Evolutionary conservation across 2,888 invertebrate species (phyloP).

Genomic region (Sympetrum striolatum): DNA sequence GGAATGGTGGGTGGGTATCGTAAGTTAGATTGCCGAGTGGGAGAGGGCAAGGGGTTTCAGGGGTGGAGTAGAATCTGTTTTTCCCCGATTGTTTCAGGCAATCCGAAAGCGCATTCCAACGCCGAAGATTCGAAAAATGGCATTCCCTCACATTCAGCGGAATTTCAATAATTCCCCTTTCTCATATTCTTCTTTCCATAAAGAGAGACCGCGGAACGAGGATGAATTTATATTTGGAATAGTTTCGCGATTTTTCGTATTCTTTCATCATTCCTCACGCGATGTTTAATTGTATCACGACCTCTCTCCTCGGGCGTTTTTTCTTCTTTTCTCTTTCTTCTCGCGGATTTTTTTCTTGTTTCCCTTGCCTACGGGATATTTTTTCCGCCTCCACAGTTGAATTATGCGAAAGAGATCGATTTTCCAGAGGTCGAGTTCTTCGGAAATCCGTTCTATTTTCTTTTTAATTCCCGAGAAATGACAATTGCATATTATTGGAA

Average conservation of each 20-base stretch:
- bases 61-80: background rate
- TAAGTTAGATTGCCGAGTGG: background rate
- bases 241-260: background rate
- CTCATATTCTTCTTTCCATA: background rate
- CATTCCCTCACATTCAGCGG: background rate
- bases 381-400: no score
- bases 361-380: background rate
- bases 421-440: no score
- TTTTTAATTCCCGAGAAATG: no score
- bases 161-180: conserved; percentile 35
- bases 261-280: background rate
- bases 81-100: conserved; percentile 1
- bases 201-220: background rate
- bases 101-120: conserved; percentile 1
- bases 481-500: no score
- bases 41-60: background rate
- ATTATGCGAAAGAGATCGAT: no score
- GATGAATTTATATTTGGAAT: conserved; percentile 4
- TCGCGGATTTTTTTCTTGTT: background rate
- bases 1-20: background rate
- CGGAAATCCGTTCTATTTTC: no score
- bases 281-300: background rate
- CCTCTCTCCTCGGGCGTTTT: background rate
- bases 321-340: background rate
- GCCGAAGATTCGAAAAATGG: background rate